Evolutionary conservation across 2,888 invertebrate species (phyloP).

Genomic region (Lepidochrysops patricia): DNA sequence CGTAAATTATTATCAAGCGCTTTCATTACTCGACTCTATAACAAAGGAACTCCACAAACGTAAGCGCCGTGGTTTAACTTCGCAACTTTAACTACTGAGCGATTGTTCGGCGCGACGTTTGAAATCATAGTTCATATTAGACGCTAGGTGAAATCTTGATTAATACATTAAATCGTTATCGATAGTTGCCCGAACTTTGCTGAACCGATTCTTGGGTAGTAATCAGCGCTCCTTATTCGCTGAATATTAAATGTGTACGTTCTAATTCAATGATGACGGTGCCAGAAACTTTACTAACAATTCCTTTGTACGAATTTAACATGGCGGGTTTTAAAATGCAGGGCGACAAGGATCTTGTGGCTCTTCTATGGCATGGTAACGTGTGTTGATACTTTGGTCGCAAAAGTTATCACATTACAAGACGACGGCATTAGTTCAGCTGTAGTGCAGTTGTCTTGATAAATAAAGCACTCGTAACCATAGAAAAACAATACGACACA

Average conservation of each 20-base stretch:
- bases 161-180: slow-evolving; percentile 66
- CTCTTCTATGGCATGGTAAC: too few species aligned
- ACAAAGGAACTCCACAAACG: slow-evolving; percentile 67
- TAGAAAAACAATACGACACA: too few species aligned
- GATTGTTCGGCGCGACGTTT: slow-evolving; percentile 59
- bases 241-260: not conserved
- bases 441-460: too few species aligned
- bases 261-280: not conserved
- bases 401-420: too few species aligned
- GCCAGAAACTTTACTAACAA: slow-evolving; percentile 25
- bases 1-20: slow-evolving; percentile 73
- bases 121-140: slow-evolving; percentile 67
- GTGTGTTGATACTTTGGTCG: too few species aligned
- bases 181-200: slow-evolving; percentile 48
- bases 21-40: slow-evolving; percentile 67
- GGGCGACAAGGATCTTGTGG: too few species aligned
- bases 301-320: not conserved
- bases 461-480: too few species aligned
- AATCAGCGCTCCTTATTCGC: not conserved
- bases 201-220: not conserved
- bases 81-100: slow-evolving; percentile 52
- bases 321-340: not conserved
- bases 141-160: slow-evolving; percentile 70
- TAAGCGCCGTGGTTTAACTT: slow-evolving; percentile 62
- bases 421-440: too few species aligned